Evolutionary conservation across 2,113 vertebrate species (phyloP).

Genomic region (Bujurquina vittata): DNA sequence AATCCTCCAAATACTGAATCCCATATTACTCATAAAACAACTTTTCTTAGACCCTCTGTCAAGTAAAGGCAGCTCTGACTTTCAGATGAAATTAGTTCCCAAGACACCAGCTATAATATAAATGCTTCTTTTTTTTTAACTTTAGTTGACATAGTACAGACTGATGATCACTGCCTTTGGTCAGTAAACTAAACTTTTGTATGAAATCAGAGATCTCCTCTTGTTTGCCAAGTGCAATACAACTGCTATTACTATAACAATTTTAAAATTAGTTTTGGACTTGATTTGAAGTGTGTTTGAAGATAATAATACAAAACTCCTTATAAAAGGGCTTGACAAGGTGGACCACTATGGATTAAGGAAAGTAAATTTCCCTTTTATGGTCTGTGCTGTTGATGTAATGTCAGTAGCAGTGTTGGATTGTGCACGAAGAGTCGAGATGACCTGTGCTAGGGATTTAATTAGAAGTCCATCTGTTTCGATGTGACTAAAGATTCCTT

Average conservation of each 20-base stretch:
- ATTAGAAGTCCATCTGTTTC: slow-evolving; percentile 33
- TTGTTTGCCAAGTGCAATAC: background rate
- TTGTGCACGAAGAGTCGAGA: background rate
- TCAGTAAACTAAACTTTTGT: background rate
- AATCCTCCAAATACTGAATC: background rate
- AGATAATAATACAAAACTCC: background rate
- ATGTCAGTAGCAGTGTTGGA: background rate
- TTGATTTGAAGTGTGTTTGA: background rate
- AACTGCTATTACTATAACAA: background rate
- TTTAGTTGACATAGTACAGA: no score
- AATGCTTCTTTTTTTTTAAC: background rate
- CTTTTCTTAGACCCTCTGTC: background rate
- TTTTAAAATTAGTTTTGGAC: background rate
- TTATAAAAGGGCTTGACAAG: background rate
- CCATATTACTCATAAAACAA: background rate
- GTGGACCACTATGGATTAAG: background rate
- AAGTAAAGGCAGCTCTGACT: background rate
- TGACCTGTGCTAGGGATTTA: slow-evolving; percentile 1
- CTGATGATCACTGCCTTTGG: background rate
- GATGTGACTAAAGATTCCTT: background rate
- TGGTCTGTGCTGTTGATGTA: background rate
- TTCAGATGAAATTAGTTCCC: background rate
- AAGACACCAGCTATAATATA: background rate
- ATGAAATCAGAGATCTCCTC: background rate
- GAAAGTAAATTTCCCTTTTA: background rate